These are phyloP conservation scores for Clamator glandarius DNA, from an alignment of 2,797 vertebrate genomes.

Conservation along the genomic window DNA sequence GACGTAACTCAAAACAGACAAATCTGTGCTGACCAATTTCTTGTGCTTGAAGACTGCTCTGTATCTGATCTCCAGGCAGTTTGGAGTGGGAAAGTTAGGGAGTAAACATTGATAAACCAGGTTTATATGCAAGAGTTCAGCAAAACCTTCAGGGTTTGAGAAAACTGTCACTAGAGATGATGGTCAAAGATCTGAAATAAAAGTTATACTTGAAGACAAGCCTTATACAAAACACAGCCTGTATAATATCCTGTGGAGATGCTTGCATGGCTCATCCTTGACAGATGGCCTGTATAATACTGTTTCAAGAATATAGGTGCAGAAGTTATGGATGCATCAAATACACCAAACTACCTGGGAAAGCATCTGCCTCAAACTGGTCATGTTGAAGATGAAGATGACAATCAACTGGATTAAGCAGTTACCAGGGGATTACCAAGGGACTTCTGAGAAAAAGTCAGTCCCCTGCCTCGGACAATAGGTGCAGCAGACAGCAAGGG, in stretches of 20 bases:
- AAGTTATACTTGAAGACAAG: background rate
- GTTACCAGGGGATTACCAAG: background rate
- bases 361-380: background rate
- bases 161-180: background rate
- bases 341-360: background rate
- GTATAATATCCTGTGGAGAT: background rate
- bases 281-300: background rate
- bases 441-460: background rate
- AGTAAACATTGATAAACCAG: background rate
- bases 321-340: background rate
- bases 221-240: background rate
- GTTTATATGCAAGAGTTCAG: background rate
- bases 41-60: background rate
- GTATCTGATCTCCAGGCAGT: background rate
- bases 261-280: background rate
- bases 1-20: background rate
- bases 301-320: background rate
- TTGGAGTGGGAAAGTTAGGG: background rate
- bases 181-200: background rate
- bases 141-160: background rate
- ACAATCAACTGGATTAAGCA: background rate
- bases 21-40: background rate
- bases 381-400: background rate
- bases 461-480: background rate
- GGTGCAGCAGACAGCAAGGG: no score